phyloP scores from a whole-genome alignment of 92 coral and sea anemone genomes.

The Zoanthus sansibaricus region DNA sequence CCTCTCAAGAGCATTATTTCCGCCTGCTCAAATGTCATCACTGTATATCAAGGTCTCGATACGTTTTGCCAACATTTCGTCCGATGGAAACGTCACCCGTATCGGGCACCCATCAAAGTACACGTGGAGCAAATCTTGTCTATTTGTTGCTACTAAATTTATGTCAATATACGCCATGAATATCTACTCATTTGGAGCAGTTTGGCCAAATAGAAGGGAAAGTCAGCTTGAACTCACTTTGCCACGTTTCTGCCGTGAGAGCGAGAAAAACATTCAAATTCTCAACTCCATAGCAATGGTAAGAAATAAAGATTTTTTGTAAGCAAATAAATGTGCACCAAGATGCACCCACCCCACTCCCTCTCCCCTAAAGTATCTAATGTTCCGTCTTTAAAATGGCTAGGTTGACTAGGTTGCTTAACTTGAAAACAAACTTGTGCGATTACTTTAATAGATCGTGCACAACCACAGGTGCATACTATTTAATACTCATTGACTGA shows the following conservation, averaged over 20 bases:
- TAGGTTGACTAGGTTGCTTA: no score
- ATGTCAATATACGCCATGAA: neutral
- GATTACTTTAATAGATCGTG: neutral
- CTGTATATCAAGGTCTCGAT: neutral
- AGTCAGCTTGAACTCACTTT: neutral
- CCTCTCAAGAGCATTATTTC: neutral
- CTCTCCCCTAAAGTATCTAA: no score
- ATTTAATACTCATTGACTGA: no score
- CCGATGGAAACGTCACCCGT: neutral
- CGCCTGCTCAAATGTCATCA: neutral
- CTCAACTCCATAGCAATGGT: neutral
- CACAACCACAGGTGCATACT: neutral
- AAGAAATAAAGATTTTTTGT: neutral
- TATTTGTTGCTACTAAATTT: neutral
- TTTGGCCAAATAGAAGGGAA: neutral
- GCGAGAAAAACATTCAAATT: neutral
- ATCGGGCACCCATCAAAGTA: neutral
- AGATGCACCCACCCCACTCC: no score
- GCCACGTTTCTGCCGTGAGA: neutral
- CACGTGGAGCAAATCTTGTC: conserved; percentile 10
- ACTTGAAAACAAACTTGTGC: neutral
- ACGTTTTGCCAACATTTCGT: neutral
- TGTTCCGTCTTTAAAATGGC: no score
- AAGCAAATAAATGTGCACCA: no score
- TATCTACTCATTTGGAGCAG: neutral